Percentiles rank a stretch among this genome's conserved stretches.
phyloP scores from a whole-genome alignment of 2,797 vertebrate species.

The Phataginus tricuspis region DNA sequence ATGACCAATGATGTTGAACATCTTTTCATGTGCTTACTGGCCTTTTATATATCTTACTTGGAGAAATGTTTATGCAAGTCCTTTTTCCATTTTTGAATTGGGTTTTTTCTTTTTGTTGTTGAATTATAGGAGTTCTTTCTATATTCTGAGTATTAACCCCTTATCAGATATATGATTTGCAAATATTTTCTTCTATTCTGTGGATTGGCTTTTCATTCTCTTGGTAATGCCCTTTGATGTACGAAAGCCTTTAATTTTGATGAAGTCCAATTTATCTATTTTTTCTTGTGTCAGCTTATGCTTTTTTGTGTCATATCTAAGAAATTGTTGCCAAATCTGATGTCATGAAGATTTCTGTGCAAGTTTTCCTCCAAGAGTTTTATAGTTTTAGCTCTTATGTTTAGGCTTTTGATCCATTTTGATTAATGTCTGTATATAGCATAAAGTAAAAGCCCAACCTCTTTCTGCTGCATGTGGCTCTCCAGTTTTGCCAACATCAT shows the following conservation, averaged over 20 bases:
- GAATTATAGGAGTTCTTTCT: background rate
- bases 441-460: too few species aligned
- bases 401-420: background rate
- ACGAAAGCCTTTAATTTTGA: background rate
- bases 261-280: background rate
- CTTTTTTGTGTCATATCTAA: background rate
- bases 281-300: background rate
- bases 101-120: background rate
- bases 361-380: too few species aligned
- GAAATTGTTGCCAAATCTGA: background rate
- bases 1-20: background rate
- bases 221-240: background rate
- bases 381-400: background rate
- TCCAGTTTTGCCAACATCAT: background rate
- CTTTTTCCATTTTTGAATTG: too few species aligned
- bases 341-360: too few species aligned
- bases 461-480: background rate
- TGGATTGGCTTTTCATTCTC: background rate
- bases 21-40: too few species aligned
- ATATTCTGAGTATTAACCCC: background rate
- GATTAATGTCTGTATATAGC: too few species aligned
- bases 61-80: too few species aligned
- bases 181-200: background rate
- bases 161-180: background rate
- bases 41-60: too few species aligned